Evolutionary conservation across 2,888 invertebrate species (phyloP).

Genomic region (Melanostoma mellinum): DNA sequence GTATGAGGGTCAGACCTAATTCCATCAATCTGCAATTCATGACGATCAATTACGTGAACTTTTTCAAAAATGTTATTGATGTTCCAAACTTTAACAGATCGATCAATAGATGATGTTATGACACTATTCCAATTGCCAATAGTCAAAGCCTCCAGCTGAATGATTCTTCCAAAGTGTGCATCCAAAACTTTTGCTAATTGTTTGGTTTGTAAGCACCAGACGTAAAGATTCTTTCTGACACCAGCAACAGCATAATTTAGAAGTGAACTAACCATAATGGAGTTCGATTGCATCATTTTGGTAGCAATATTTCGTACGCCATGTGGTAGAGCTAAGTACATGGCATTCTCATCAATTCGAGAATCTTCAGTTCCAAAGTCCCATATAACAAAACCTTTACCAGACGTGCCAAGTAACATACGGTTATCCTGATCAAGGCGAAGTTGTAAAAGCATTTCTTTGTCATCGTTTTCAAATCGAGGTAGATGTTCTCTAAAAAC

Average conservation of each 20-base stretch:
- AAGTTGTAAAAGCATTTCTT: slow-evolving; percentile 90
- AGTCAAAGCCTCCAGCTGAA: slow-evolving; percentile 93
- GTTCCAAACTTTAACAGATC: slow-evolving; percentile 99
- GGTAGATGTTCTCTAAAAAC: slow-evolving; percentile 85
- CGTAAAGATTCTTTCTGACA: slow-evolving; percentile 96
- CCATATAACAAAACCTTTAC: slow-evolving; percentile 93
- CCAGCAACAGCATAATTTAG: slow-evolving; percentile 97
- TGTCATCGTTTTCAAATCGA: slow-evolving; percentile 87
- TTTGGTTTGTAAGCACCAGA: slow-evolving; percentile 93
- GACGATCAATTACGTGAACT: slow-evolving; percentile 96
- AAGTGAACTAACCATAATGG: slow-evolving; percentile 94
- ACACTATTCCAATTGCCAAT: slow-evolving; percentile 96
- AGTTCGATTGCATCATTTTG: slow-evolving; percentile 94
- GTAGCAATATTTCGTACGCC: slow-evolving; percentile 97
- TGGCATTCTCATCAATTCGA: slow-evolving; percentile 83
- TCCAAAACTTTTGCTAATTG: slow-evolving; percentile 95
- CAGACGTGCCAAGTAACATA: slow-evolving; percentile 91
- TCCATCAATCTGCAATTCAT: slow-evolving; percentile 96
- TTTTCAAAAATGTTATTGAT: slow-evolving; percentile 99
- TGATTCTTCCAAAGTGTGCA: slow-evolving; percentile 98
- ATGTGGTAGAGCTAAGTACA: slow-evolving; percentile 89
- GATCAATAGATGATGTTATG: slow-evolving; percentile 98
- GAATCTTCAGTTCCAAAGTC: slow-evolving; percentile 84
- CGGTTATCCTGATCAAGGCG: slow-evolving; percentile 92
- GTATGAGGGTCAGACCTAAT: slow-evolving; percentile 85